Evolutionary conservation across 1,140 invertebrate species (phyloP).

Genomic region (Listronotus oregonensis): DNA sequence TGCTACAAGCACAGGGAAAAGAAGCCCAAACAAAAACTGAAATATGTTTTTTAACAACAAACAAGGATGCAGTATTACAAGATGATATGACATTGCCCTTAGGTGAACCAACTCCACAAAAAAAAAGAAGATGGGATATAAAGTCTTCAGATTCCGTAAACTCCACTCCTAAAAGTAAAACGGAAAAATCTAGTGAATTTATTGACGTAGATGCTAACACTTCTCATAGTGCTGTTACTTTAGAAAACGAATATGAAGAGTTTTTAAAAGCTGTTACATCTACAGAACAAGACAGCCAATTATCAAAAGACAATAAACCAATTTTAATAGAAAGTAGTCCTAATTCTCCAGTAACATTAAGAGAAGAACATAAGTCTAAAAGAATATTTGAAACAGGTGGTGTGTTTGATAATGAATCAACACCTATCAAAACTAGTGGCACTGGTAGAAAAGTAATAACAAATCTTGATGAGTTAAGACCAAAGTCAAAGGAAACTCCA

Average conservation of each 20-base stretch:
- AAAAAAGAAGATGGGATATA: slow-evolving; percentile 26
- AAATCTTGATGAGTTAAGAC: not conserved
- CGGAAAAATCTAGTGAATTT: slow-evolving; percentile 2
- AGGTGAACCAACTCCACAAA: not conserved
- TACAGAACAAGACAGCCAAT: slow-evolving; percentile 1
- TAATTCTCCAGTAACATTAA: slow-evolving; percentile 4
- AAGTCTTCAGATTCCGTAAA: not conserved
- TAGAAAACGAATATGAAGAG: slow-evolving; percentile 53
- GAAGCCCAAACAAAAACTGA: too few relatives aligned
- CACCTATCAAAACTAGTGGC: not conserved
- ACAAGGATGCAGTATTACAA: not conserved
- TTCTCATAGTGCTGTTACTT: slow-evolving; percentile 22
- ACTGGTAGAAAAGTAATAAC: not conserved
- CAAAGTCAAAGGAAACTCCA: not conserved
- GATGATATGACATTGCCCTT: too few relatives aligned
- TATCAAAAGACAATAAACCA: slow-evolving; percentile 2
- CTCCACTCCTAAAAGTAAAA: slow-evolving; percentile 1
- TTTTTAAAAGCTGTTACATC: slow-evolving; percentile 50
- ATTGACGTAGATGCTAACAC: slow-evolving; percentile 16
- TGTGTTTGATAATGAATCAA: not conserved
- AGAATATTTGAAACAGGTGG: not conserved
- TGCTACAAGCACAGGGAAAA: not conserved
- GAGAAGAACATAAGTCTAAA: not conserved
- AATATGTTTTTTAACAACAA: too few relatives aligned
- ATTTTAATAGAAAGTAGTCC: slow-evolving; percentile 17